Evolutionary conservation across 2,888 invertebrate genomes (phyloP), one percentile per base, ranked within the genome.

Genomic region (Busseola fusca): DNA sequence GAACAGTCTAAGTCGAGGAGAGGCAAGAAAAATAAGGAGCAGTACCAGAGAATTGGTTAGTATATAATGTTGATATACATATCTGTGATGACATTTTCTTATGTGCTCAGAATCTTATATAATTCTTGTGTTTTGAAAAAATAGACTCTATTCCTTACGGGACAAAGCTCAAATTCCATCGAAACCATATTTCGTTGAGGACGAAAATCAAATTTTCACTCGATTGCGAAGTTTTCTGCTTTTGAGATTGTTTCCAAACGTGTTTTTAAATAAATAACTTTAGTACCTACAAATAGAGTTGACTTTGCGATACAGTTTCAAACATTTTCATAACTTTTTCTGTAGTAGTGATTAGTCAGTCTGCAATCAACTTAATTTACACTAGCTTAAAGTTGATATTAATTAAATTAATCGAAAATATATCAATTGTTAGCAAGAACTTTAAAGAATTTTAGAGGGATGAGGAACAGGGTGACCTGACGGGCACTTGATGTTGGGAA

Each of bases 41-140:
- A 96, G 84, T 96, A 96, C 74, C 96, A 96, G 89, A 92, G 96
- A 91, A 96, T 96, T 93, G 96, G 96, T 96, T 95, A 94, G 96
- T 96, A 95, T 93, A 81, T 90, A 89, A 80, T 81, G 80, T 83
- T 74, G 63, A 78, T 69, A 70, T 62, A 60, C 10, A 34, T 59
- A 14, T 27, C 0, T 54, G 2, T 16, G 40, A 14, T 21, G 0
- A 57, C 0, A 21, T 57, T 70, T 14, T 21, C 2, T 50, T 0
- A 21, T 30, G 0, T 16, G 30, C 6, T 69, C 27, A 25, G 70
- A 50, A 58, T 58, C 12, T 70, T 69, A 0, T 37, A 37, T 25
- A 30, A 30, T 40, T 14, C 18, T 21, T n/a, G 0, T 27, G 18
- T 57, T 56, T 45, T 57, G 12, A 0, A n/a, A n/a, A 4, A 12